A percentile compares a stretch with the other conserved stretches of the same genome.
Conservation (phyloP, 1,140 invertebrate genomes). For the Propsilocerus akamusi region DNA sequence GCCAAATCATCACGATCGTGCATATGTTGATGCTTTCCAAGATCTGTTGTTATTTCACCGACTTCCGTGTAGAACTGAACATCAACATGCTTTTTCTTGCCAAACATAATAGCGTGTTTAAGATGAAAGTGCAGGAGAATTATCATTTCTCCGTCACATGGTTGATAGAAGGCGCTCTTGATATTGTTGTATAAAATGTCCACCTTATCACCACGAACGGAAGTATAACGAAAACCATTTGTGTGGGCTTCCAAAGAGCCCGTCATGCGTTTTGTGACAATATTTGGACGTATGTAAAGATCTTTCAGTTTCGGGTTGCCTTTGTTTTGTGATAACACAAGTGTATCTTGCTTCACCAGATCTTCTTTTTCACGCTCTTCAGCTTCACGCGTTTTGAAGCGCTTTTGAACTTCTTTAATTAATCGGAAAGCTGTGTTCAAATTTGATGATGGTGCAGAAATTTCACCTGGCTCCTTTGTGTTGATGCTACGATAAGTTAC, state of each 20-base stretch:
- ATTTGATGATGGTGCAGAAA: conserved; percentile 87
- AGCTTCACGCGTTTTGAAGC: conserved; percentile 93
- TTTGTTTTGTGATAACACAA: conserved; percentile 90
- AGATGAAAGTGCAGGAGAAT: conserved; percentile 97
- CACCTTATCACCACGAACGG: conserved; percentile 95
- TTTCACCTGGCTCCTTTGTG: conserved; percentile 92
- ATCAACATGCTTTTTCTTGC: conserved; percentile 97
- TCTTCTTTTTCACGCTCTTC: conserved; percentile 98
- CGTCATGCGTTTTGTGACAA: conserved; percentile 94
- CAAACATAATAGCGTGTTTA: conserved; percentile 97
- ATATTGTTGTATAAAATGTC: conserved; percentile 99
- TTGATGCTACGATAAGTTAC: conserved; percentile 97
- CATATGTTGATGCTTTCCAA: conserved; percentile 99
- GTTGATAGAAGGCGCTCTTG: conserved; percentile 98
- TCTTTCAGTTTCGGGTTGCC: conserved; percentile 98
- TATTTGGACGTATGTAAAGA: conserved; percentile 95
- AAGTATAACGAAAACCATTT: conserved; percentile 97
- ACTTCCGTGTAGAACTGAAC: conserved; percentile 99
- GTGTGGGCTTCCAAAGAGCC: conserved; percentile 86
- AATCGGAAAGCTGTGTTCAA: conserved; percentile 90
- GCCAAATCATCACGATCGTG: conserved; percentile 97
- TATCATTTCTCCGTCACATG: conserved; percentile 99
- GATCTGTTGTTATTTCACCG: conserved; percentile 97
- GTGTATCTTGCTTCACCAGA: conserved; percentile 95
- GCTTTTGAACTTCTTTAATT: conserved; percentile 99